Percentiles rank a stretch among this genome's conserved stretches.
Conservation (phyloP, 2,113 vertebrate species). For the Coptodon bakossiorum region DNA sequence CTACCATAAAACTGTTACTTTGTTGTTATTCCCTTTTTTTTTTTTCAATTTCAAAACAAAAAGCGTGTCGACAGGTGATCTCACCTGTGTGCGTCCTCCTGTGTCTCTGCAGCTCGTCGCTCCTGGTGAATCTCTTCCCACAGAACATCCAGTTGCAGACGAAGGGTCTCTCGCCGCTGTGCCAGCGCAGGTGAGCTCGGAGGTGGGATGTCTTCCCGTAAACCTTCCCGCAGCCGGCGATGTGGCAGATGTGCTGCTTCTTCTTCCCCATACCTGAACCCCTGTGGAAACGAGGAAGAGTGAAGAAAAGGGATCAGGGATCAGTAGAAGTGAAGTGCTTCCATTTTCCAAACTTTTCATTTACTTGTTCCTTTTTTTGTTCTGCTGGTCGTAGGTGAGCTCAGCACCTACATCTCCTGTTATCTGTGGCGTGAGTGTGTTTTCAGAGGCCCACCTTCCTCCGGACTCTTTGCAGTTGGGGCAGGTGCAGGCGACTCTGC, state of each 20-base stretch:
- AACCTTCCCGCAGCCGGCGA: slow-evolving; percentile 94
- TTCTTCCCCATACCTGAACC: slow-evolving; percentile 95
- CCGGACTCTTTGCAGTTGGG: slow-evolving; percentile 99
- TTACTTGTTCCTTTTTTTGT: not conserved
- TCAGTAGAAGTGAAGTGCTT: not conserved
- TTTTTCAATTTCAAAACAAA: not conserved
- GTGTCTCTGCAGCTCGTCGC: slow-evolving; percentile 96
- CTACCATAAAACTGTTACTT: not conserved
- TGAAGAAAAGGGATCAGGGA: not conserved
- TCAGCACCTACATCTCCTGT: not conserved
- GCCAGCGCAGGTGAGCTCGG: slow-evolving; percentile 97
- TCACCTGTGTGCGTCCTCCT: slow-evolving; percentile 97
- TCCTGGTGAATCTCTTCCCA: slow-evolving; percentile 97
- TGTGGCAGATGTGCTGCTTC: slow-evolving; percentile 99
- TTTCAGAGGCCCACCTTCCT: slow-evolving; percentile 77
- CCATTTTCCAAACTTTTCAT: not conserved
- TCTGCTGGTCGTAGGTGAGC: not conserved
- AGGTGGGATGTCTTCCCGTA: slow-evolving; percentile 98
- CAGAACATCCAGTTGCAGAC: slow-evolving; percentile 99
- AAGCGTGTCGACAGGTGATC: not conserved
- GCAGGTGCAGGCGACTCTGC: slow-evolving; percentile 95
- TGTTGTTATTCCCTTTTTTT: not conserved
- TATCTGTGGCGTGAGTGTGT: not conserved
- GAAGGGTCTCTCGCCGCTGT: slow-evolving; percentile 96
- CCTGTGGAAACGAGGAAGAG: slow-evolving; percentile 57